Conservation (phyloP, 2,113 vertebrate species). For the Sorex fumeus region DNA sequence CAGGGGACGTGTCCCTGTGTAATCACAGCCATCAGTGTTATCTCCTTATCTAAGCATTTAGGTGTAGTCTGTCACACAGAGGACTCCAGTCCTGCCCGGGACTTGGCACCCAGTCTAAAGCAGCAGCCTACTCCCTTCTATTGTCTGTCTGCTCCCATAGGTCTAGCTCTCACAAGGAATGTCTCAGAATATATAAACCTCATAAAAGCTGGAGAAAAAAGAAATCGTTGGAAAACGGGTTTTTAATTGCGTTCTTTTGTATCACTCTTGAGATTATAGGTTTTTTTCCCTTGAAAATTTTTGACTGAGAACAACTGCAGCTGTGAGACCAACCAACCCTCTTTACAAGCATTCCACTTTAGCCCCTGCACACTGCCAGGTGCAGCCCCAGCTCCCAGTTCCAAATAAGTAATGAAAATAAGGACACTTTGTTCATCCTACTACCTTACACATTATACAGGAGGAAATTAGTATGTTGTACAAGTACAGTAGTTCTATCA, state of each 20-base stretch:
- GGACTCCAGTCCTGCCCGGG: not conserved
- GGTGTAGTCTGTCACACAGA: slow-evolving; percentile 49
- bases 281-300: not conserved
- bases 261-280: not conserved
- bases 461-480: not conserved
- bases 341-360: not conserved
- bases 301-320: not conserved
- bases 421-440: not conserved
- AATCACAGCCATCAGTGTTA: slow-evolving; percentile 65
- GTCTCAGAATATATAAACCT: not conserved
- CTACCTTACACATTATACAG: not conserved
- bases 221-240: not conserved
- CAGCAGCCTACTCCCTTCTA: not conserved
- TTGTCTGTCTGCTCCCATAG: not conserved
- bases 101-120: not conserved
- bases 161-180: not conserved
- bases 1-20: slow-evolving; percentile 37
- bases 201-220: slow-evolving; percentile 56
- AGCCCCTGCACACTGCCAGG: too few species aligned
- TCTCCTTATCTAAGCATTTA: slow-evolving; percentile 74
- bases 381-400: too few species aligned
- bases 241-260: slow-evolving; percentile 54
- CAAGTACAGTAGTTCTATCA: not conserved
- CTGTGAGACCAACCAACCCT: not conserved
- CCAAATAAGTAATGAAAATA: not conserved